Base-by-base conservation (phyloP, 2,888 invertebrate species). In the Ellobium chinense region DNA sequence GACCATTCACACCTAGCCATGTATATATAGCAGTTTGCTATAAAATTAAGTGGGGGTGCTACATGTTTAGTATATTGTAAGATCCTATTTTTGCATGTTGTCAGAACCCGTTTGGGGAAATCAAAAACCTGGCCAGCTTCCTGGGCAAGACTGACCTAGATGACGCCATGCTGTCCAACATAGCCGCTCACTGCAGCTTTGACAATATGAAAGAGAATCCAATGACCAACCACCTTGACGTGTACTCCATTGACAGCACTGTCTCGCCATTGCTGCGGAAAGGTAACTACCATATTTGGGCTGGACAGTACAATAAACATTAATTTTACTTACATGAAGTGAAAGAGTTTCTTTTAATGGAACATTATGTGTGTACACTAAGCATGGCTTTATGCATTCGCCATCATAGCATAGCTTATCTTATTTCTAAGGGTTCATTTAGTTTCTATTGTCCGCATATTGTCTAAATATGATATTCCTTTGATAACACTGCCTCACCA, bases 81-180 rank as follows among this genome's bases (percentile, higher is more conserved):
- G 46, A 18, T 46, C 9, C 69, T 69, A 14, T 60, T 39, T 34
- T 24, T 68, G n/a, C 62, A 18, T 78, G 12, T 14, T 29, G 58
- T 24, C 72, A 88, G 85, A 80, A 91, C 66, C 82, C 88, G 5
- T 76, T 78, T 9, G 46, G 63, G 21, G 87, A 86, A 70, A 82
- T 91, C 7, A 69, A 54, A 39, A 80, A 95, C 89, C 96, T 97
- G 31, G 96, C 97, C 0, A 89, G 94, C 2, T 97, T 97, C 70
- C 82, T 90, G 34, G 85, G 84, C 62, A 88, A 88, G 65, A 31
- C 74, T 34, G 54, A 85, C 14, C 74, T 87, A 27, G 80, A 77
- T 39, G 80, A 80, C n/a, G 80, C 81, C 5, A 70, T 81, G 12
- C 78, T 90, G 29, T 81, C 87, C 5, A 58, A 46, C 27, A 90